Base-by-base conservation (phyloP, 2,797 vertebrate genomes). In the Karalla daura region DNA sequence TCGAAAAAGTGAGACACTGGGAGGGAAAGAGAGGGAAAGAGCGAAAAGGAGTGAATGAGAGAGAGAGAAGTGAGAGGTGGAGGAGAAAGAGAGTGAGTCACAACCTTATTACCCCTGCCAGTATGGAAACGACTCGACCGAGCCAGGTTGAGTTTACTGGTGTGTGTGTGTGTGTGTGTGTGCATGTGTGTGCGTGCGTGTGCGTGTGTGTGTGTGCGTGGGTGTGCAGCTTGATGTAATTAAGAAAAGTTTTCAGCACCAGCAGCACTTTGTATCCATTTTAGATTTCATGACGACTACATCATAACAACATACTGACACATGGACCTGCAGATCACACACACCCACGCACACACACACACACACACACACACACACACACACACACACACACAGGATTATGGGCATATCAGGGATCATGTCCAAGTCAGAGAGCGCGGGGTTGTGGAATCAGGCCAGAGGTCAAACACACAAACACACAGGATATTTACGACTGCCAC, bases 221-320 rank as follows among this genome's bases (percentile, higher is more conserved):
- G 17, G 43, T 61, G 60, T 60, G 65, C 91, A 92, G 87, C 91
- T 93, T 92, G 91, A 90, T 92, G 36, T 88, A 80, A 91, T 92
- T 93, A 91, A 83, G 66, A 7, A 51, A 74, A 62, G 72, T 56
- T 82, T 65, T 80, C 60, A 88, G 76, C 65, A 79, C 37, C 64
- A 86, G 78, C 81, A 83, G 49, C 78, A 78, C 58, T 83, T 73
- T 54, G 72, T 78, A 72, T 79, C 41, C 74, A 82, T 70, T 84
- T 76, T 69, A 67, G 45, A 71, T 76, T 70, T 80, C 47, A 65
- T 20, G 47, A 65, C 18, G 47, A 78, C 47, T 39, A 41, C 44
- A 60, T 76, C 66, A 68, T 72, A 39, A 74, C 68, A 85, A 79
- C 74, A 40, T 59, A 67, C 37, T 18, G 41, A 47, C 11, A 50